These are phyloP conservation scores for Colaptes auratus DNA, from an alignment of 2,113 vertebrate species.

Conservation along the genomic window DNA sequence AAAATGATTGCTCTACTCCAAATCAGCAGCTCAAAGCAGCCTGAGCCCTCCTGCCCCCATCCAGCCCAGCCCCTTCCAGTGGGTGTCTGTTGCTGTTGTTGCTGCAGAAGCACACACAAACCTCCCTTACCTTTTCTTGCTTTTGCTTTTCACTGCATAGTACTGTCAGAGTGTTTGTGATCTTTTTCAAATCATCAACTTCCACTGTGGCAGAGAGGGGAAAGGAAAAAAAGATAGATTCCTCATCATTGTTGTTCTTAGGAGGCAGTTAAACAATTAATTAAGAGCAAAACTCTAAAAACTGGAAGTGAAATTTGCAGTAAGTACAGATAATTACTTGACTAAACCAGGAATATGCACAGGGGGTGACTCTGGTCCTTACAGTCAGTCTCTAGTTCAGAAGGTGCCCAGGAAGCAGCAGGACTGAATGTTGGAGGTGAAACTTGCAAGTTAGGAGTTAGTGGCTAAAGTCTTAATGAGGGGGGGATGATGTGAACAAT, in stretches of 20 bases:
- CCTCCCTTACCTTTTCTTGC: constrained; percentile 93
- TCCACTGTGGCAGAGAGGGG: constrained; percentile 82
- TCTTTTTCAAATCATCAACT: constrained; percentile 97
- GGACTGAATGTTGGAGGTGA: background rate
- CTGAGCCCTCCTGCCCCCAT: too few species aligned
- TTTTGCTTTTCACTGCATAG: constrained; percentile 98
- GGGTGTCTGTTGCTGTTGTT: background rate
- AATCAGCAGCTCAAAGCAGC: too few species aligned
- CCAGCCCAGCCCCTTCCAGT: background rate
- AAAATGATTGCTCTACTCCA: background rate
- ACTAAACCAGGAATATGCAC: background rate
- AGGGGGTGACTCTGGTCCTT: background rate
- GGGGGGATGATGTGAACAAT: background rate
- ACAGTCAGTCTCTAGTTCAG: background rate
- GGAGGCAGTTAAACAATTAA: background rate
- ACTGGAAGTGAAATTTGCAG: too few species aligned
- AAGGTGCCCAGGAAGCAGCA: background rate
- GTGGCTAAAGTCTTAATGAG: background rate
- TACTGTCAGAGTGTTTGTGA: constrained; percentile 92
- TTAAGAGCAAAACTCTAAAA: background rate
- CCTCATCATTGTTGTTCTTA: background rate
- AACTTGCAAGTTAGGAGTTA: background rate
- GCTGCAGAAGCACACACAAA: fast-evolving
- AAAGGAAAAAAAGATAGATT: background rate
- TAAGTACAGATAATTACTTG: background rate